Base-by-base conservation (phyloP, 2,888 invertebrate genomes). In the Incurvaria masculella region DNA sequence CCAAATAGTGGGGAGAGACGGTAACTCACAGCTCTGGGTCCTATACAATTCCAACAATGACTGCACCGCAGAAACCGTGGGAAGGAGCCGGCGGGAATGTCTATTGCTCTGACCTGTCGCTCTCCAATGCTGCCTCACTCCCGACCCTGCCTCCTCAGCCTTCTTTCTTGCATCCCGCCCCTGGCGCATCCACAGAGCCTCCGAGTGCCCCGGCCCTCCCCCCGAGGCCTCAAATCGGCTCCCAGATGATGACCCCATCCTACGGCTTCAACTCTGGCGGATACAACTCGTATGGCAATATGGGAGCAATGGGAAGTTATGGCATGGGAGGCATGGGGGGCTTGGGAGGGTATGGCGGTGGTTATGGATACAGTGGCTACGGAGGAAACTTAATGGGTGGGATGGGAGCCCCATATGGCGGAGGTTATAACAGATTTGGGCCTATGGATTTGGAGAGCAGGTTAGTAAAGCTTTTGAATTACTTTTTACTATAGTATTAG, bases 361-460 rank as follows among this genome's bases (percentile, higher is more conserved):
- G 60, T 1, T 62, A 64, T 58, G 62, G 61, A 4, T 46, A 44
- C 27, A 27, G 44, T n/a, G 21, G 23, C n/a, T 2, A n/a, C 8
- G 42, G 42, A 2, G 42, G 42, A 14, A 21, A 43, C 17, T 64
- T 64, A 65, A 63, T 53, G 66, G 59, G 67, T 4, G 43, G 45
- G 8, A 46, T 49, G 17, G 50, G 49, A 42, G 54, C 59, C 2
- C 62, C 65, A 1, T 74, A 72, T 55, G 73, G 74, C 14, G 69
- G 75, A 44, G 81, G 68, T 49, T 79, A 75, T 53, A 62, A 68
- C 55, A 64, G 63, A 51, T 70, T 72, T 39, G 72, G 68, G 48
- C 63, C 66, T 16, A 72, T 72, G 68, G 84, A 86, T 61, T 74
- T 81, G 50, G 87, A 87, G 68, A 83, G 81, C 66, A 81, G 86